Conservation (phyloP, 1,140 invertebrate species). For the Arctopsyche grandis region DNA sequence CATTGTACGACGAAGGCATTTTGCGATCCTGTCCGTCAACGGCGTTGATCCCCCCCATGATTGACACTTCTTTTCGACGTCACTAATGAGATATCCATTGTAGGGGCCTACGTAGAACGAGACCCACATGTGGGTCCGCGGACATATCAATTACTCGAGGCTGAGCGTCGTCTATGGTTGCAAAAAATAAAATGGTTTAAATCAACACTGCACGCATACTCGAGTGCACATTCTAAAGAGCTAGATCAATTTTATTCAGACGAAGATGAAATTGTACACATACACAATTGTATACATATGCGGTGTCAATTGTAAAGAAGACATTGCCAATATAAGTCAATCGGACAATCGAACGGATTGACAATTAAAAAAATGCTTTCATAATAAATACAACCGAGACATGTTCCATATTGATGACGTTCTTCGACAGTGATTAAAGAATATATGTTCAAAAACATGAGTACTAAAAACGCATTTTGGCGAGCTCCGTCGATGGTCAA, state of each 20-base stretch:
- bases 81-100: conserved; percentile 54
- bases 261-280: too few relatives aligned
- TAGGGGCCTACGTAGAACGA: conserved; percentile 23
- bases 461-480: not conserved
- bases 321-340: too few relatives aligned
- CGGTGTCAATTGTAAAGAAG: too few relatives aligned
- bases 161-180: not conserved
- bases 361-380: too few relatives aligned
- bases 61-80: conserved; percentile 53
- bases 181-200: not conserved
- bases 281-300: too few relatives aligned
- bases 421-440: too few relatives aligned
- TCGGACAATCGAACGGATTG: too few relatives aligned
- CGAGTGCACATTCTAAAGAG: not conserved
- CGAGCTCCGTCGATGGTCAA: not conserved
- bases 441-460: too few relatives aligned
- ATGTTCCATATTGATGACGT: too few relatives aligned
- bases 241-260: too few relatives aligned
- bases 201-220: not conserved
- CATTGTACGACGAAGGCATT: conserved; percentile 38
- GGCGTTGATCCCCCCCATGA: conserved; percentile 36
- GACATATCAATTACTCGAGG: conserved; percentile 52
- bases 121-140: conserved; percentile 43
- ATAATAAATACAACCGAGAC: too few relatives aligned
- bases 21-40: conserved; percentile 44